phyloP scores from a whole-genome alignment of 2,797 vertebrate species.

The Poecilia wingei region DNA sequence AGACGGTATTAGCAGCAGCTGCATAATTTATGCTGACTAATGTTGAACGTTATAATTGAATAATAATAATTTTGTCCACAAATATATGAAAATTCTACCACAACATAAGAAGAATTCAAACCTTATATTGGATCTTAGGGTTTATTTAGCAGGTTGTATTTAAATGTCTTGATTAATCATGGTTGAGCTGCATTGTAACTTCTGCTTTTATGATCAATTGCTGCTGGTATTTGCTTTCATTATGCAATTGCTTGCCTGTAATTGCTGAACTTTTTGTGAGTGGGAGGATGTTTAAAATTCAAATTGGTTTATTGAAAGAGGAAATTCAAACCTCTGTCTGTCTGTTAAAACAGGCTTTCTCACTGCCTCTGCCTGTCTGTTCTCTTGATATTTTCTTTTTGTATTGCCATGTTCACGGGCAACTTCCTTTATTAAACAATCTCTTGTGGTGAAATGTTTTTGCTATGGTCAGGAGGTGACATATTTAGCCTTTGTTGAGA shows the following conservation, averaged over 20 bases:
- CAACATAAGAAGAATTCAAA: neutral
- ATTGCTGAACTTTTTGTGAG: neutral
- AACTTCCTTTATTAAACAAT: conserved; percentile 47
- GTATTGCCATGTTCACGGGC: conserved; percentile 20
- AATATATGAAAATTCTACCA: neutral
- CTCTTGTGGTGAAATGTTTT: conserved; percentile 49
- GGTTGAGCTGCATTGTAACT: conserved; percentile 21
- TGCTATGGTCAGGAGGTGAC: conserved; percentile 65
- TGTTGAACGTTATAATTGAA: neutral
- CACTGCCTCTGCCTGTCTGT: neutral
- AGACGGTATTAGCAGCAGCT: neutral
- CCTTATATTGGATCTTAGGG: neutral
- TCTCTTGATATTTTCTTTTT: neutral
- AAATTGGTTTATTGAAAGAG: neutral
- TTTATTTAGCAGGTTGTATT: neutral
- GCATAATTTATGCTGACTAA: neutral
- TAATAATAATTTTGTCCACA: neutral
- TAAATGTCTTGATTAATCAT: neutral
- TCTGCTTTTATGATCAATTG: conserved; percentile 37
- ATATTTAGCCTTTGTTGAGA: conserved; percentile 60
- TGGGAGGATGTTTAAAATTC: neutral
- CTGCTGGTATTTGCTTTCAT: neutral
- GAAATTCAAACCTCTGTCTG: conserved; percentile 20
- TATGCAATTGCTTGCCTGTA: conserved; percentile 26
- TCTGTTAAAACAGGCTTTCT: neutral